A percentile compares a stretch with the other conserved stretches of the same genome.
Conservation (phyloP, 2,888 invertebrate species). For the Andricus curvator region DNA sequence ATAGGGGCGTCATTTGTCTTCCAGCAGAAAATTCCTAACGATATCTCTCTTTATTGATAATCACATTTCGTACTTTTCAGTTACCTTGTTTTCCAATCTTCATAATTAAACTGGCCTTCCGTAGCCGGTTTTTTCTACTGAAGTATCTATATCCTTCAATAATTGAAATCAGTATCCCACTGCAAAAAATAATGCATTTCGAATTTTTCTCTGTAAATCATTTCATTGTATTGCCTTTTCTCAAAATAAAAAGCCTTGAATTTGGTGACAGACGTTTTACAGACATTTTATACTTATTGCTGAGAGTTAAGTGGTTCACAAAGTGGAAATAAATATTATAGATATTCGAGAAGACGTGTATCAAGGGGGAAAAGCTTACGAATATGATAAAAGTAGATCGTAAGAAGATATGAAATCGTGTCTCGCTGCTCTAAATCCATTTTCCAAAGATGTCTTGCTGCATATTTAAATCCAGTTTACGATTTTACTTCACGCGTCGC, state of each 20-base stretch:
- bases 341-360: background rate
- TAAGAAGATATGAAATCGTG: background rate
- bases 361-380: background rate
- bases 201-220: background rate
- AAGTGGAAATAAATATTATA: background rate
- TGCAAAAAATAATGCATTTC: too few relatives aligned
- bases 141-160: too few relatives aligned
- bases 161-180: too few relatives aligned
- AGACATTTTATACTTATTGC: background rate
- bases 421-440: background rate
- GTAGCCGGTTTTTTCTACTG: background rate
- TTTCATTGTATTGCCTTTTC: background rate
- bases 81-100: too few relatives aligned
- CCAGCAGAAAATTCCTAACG: background rate
- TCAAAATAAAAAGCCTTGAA: background rate
- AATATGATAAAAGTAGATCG: slow-evolving; percentile 4
- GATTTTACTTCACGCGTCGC: slow-evolving; percentile 16
- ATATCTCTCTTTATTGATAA: background rate
- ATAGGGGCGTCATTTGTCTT: background rate
- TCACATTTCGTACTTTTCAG: background rate
- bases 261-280: background rate
- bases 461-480: background rate
- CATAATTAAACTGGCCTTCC: too few relatives aligned
- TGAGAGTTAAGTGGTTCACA: background rate
- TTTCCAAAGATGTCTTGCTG: background rate